Base-by-base conservation (phyloP, 2,888 invertebrate species). In the Siphlonurus alternatus region DNA sequence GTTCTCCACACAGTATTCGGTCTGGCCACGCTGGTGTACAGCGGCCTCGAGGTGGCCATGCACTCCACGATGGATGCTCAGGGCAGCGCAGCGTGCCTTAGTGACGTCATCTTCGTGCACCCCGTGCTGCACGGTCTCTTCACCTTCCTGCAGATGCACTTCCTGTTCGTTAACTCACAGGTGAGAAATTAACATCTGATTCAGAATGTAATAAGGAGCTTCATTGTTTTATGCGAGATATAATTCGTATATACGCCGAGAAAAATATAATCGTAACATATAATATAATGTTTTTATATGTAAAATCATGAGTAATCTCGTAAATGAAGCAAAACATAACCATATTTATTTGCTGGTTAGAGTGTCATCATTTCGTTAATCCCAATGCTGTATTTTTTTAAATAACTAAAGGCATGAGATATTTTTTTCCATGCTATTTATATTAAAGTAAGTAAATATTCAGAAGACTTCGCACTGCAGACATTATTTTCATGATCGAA, bases 71-170 rank as follows among this genome's bases (percentile, higher is more conserved):
- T 79, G 76, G 77, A 78, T 67, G 64, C 60, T 18, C 53, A 54
- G 1, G 56, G 56, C 56, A 56, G 19, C n/a, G 76, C 76, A 2
- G 72, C 73, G 38, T 78, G 78, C 66, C 71, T 78, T 65, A 76
- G 73, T 68, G 78, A 80, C 66, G 75, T 80, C 51, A 75, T 79
- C 61, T 79, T 80, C 65, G 77, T 79, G 2, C 79, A 80, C 71
- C 81, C 81, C 1, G 78, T 80, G 61, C 73, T 81, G n/a, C 78
- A 79, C 66, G 80, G 79, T 20, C 74, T 80, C 61, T 80, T 81
- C 72, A 80, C 80, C 18, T 80, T 81, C 69, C 71, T 81, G 54
- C 80, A 81, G 71, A 80, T 81, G 80, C 80, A 81, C 70, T 80
- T 81, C 70, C 75, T 81, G 60, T 81, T 80, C 69, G 79, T 81